Evolutionary conservation across 2,113 vertebrate species (phyloP), one percentile per base, ranked within the genome.

Genomic region (Xiphias gladius): DNA sequence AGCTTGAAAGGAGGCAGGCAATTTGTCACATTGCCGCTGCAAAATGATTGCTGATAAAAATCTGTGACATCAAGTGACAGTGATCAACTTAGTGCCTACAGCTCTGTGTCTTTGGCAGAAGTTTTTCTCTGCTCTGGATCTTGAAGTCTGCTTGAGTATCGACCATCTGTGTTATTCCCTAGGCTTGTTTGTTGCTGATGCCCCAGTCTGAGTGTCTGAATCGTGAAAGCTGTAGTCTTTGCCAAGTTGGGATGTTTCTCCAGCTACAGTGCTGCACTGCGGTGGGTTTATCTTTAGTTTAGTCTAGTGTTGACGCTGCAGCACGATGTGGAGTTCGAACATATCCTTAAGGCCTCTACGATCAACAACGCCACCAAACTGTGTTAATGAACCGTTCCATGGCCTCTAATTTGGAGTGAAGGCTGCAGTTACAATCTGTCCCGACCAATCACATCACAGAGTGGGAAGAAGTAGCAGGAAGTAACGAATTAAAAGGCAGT

Each of bases 391-490:
- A 87, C 91, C 48, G 71, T 83, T 91, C 66, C 80, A 12, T 32
- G 26, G 70, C 79, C 63, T 80, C 71, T 95, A 91, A 95, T 94
- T 65, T 63, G 78, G 89, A 93, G 78, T 84, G 93, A 94, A 89
- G 80, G 92, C 86, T 78, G 86, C 90, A 91, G 91, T 91, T 90
- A 84, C 87, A 82, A 72, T 84, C 81, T 92, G 92, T 93, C 92
- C 88, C n/a, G 37, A 79, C 88, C 90, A 80, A 89, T 94, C 91
- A 84, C 82, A 52, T 95, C 92, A 92, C 61, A 63, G 79, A 67
- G 54, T 55, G 17, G 72, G 19, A 69, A 77, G 81, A 80, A 79
- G 86, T 83, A 72, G 73, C 78, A 58, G 80, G 81, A 91, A 84
- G 90, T 75, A 75, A 80, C 39, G 20, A 90, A 91, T 91, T 87